These are phyloP conservation scores for Calypte anna DNA, from an alignment of 2,113 vertebrate species.

Conservation along the genomic window DNA sequence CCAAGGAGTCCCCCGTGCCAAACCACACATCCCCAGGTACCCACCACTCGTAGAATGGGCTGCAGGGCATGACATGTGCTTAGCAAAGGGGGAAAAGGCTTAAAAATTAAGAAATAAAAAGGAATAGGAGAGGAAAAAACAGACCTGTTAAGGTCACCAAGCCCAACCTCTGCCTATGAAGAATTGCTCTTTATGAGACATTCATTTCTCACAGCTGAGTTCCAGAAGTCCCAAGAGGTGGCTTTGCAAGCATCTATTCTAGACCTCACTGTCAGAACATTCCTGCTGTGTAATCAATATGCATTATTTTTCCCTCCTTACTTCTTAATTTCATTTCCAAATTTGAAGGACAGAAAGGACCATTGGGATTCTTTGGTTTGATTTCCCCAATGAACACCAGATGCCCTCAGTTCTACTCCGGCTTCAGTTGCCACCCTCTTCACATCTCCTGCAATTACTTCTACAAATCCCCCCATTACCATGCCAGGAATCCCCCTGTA, in stretches of 20 bases:
- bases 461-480: background rate
- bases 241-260: background rate
- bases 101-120: background rate
- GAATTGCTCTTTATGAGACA: conserved; percentile 16
- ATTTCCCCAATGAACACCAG: background rate
- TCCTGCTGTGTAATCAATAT: background rate
- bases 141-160: background rate
- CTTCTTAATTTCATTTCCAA: background rate
- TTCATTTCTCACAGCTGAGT: background rate
- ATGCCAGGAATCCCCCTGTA: background rate
- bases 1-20: background rate
- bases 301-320: background rate
- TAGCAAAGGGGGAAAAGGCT: background rate
- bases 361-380: background rate
- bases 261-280: conserved; percentile 15
- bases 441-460: background rate
- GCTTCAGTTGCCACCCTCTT: background rate
- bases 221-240: conserved; percentile 19
- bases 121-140: background rate
- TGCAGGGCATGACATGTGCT: background rate
- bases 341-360: background rate
- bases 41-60: accelerated
- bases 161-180: background rate
- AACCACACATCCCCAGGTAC: background rate
- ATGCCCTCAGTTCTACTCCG: background rate